phyloP scores from a whole-genome alignment of 2,888 invertebrate species.

The Microctonus brassicae region DNA sequence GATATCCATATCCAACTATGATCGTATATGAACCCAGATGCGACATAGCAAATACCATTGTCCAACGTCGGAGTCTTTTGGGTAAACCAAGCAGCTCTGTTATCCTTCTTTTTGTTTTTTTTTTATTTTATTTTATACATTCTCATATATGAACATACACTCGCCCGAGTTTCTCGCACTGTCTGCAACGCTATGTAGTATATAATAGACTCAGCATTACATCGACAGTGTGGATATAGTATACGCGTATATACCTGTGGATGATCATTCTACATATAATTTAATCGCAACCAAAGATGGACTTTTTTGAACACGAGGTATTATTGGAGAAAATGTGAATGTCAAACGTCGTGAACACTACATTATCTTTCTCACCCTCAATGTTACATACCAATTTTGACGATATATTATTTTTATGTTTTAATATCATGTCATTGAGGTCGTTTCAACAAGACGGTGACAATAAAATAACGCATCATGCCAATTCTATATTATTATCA shows the following conservation, averaged over 20 bases:
- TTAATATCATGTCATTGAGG: slow-evolving; percentile 67
- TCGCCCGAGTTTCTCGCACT: background rate
- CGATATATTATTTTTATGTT: slow-evolving; percentile 69
- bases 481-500: slow-evolving; percentile 28
- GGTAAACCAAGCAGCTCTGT: slow-evolving; percentile 9
- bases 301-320: slow-evolving; percentile 48
- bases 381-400: slow-evolving; percentile 54
- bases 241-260: background rate
- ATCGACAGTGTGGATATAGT: background rate
- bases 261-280: background rate
- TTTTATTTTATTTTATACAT: background rate
- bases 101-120: background rate
- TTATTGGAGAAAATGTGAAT: slow-evolving; percentile 55
- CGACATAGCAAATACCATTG: slow-evolving; percentile 48
- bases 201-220: background rate
- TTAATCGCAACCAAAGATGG: slow-evolving; percentile 40
- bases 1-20: slow-evolving; percentile 48
- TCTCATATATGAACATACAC: background rate
- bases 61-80: background rate
- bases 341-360: slow-evolving; percentile 50
- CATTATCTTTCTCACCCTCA: slow-evolving; percentile 45
- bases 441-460: slow-evolving; percentile 66
- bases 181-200: slow-evolving; percentile 2
- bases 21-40: slow-evolving; percentile 53
- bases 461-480: slow-evolving; percentile 47